Base-by-base conservation (phyloP, 1,140 invertebrate species). In the Ladona fulva region DNA sequence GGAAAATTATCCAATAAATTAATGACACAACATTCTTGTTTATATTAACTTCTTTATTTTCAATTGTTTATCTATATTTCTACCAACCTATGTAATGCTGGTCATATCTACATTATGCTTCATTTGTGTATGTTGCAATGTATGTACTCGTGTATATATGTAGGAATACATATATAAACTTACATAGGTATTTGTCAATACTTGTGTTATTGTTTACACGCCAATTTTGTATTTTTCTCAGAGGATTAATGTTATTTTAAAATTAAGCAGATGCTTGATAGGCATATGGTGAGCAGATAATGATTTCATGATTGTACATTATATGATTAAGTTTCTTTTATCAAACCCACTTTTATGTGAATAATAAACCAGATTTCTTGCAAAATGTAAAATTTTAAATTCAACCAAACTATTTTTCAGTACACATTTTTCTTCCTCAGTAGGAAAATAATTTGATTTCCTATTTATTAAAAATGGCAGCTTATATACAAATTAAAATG, bases 1-100 rank as follows among this genome's bases (percentile, higher is more conserved):
- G 29, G 29, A 37, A 37, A 37, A 37, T 8, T 5, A 37, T 37
- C 3, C n/a, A n/a, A 37, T 5, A 37, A 37, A 37, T 37, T 8
- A 37, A 37, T 37, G 29, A 37, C 29, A 37, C 29, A 37, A 37
- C 29, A 37, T 37, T 37, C 29, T 37, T 37, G 52, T 66, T 66
- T 66, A 66, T 66, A 66, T 66, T 66, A 66, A 66, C 52, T 66
- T 66, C 52, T 66, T 66, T 66, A 66, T 66, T 66, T 66, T 66
- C 52, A 66, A 66, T 66, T 66, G 52, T 66, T 66, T 66, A 22
- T 66, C 52, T 66, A 66, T 66, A 66, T 66, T 66, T 66, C 52
- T 66, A 66, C 52, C 52, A 66, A 66, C 52, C 52, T 66, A 66
- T 66, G 52, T 66, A 66, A 66, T 66, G 52, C 52, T 66, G 52